phyloP scores from a whole-genome alignment of 2,113 vertebrate species.

The Eupsittula cactorum region DNA sequence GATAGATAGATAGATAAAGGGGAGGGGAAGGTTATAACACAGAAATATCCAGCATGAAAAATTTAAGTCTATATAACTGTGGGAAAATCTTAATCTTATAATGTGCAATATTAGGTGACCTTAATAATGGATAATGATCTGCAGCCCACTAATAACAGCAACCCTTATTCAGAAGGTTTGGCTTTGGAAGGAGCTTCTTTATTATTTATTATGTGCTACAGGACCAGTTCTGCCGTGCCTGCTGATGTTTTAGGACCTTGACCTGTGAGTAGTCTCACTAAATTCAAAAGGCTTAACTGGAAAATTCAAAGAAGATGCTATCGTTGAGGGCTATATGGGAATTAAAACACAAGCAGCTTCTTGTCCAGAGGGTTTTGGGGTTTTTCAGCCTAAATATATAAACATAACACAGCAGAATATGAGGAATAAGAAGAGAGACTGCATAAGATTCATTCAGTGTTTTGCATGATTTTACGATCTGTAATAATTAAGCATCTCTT shows the following conservation, averaged over 20 bases:
- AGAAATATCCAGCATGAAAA: background rate
- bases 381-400: background rate
- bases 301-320: background rate
- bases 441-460: background rate
- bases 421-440: background rate
- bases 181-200: background rate
- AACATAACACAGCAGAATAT: background rate
- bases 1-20: background rate
- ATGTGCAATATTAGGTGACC: background rate
- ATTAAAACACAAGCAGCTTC: conserved; percentile 12
- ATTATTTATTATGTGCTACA: background rate
- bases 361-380: background rate
- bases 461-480: background rate
- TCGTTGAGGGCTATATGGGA: background rate
- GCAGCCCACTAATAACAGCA: background rate
- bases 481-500: background rate
- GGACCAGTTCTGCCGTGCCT: background rate
- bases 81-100: background rate
- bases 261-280: background rate
- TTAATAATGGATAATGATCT: background rate
- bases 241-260: background rate
- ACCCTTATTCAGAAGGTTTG: background rate
- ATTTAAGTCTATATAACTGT: background rate
- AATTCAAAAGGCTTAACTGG: background rate
- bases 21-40: background rate